Evolutionary conservation across 2,113 vertebrate genomes (phyloP).

Genomic region (Grammomys dolichurus): DNA sequence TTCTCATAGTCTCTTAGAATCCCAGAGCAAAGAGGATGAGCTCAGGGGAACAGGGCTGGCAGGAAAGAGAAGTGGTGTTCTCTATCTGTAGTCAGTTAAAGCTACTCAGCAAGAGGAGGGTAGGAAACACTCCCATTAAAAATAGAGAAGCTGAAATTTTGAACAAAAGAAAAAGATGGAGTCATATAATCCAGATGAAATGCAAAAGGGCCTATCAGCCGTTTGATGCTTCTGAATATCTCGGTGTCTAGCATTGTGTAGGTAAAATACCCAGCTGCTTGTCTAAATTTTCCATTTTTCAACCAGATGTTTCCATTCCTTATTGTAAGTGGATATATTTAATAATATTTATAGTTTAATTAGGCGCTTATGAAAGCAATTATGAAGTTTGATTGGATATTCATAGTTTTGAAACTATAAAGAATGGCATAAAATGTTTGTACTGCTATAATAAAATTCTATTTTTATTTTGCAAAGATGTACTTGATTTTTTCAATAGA

Average conservation of each 20-base stretch:
- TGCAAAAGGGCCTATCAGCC: slow-evolving; percentile 68
- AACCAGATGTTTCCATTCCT: slow-evolving; percentile 82
- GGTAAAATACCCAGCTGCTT: slow-evolving; percentile 83
- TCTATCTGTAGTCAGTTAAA: slow-evolving; percentile 46
- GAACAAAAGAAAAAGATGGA: slow-evolving; percentile 67
- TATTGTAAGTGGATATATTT: slow-evolving; percentile 81
- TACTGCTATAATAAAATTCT: slow-evolving; percentile 83
- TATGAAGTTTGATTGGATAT: slow-evolving; percentile 84
- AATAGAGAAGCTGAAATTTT: slow-evolving; percentile 59
- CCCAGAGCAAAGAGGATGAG: background rate
- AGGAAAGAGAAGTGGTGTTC: slow-evolving; percentile 16
- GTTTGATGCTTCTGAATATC: slow-evolving; percentile 78
- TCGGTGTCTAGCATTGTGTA: slow-evolving; percentile 81
- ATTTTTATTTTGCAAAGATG: slow-evolving; percentile 84
- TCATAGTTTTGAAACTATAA: slow-evolving; percentile 82
- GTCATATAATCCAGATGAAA: slow-evolving; percentile 74
- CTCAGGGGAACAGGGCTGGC: background rate
- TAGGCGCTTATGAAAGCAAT: slow-evolving; percentile 82
- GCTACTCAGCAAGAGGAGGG: slow-evolving; percentile 42
- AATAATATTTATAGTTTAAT: slow-evolving; percentile 86
- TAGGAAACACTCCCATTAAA: slow-evolving; percentile 63
- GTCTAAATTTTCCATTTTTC: slow-evolving; percentile 81
- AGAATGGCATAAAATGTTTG: slow-evolving; percentile 82
- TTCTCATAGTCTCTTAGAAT: slow-evolving; percentile 12
- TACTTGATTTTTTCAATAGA: slow-evolving; percentile 83